Percentiles rank a stretch among this genome's conserved stretches.
Evolutionary conservation across 2,797 vertebrate genomes (phyloP).

Genomic region (Clarias laeviceps): DNA sequence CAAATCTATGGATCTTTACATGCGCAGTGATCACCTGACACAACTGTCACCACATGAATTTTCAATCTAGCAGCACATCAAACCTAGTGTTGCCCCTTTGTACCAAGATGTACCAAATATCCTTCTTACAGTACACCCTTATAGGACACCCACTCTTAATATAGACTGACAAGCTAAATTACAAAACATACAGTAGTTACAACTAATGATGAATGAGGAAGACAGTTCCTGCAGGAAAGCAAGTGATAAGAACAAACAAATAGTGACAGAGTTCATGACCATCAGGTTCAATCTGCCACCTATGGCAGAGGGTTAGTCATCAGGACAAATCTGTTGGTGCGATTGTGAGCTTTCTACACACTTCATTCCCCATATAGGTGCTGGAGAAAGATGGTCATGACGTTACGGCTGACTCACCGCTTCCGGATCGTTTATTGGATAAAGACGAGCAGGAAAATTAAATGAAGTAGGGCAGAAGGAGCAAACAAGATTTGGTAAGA

Average conservation of each 20-base stretch:
- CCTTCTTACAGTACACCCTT: neutral
- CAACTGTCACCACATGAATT: neutral
- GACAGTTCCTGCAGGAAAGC: neutral
- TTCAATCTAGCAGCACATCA: neutral
- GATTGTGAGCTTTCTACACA: conserved; percentile 2
- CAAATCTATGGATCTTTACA: neutral
- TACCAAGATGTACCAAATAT: too few species aligned
- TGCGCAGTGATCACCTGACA: too few species aligned
- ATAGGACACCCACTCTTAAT: neutral
- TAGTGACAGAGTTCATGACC: neutral
- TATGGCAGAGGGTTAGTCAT: neutral
- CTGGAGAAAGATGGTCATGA: conserved; percentile 7
- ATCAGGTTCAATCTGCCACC: neutral
- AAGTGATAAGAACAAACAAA: neutral
- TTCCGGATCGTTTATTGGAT: conserved; percentile 43
- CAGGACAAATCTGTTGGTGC: conserved; percentile 1
- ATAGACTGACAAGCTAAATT: neutral
- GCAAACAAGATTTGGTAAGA: conserved; percentile 39
- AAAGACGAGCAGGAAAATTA: conserved; percentile 38
- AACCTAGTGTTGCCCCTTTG: neutral
- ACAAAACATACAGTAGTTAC: neutral
- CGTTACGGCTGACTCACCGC: conserved; percentile 19
- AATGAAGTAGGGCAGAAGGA: conserved; percentile 41
- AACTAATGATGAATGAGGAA: neutral
- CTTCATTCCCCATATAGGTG: neutral